Evolutionary conservation across 2,113 vertebrate genomes (phyloP).

Genomic region (Microcebus murinus): DNA sequence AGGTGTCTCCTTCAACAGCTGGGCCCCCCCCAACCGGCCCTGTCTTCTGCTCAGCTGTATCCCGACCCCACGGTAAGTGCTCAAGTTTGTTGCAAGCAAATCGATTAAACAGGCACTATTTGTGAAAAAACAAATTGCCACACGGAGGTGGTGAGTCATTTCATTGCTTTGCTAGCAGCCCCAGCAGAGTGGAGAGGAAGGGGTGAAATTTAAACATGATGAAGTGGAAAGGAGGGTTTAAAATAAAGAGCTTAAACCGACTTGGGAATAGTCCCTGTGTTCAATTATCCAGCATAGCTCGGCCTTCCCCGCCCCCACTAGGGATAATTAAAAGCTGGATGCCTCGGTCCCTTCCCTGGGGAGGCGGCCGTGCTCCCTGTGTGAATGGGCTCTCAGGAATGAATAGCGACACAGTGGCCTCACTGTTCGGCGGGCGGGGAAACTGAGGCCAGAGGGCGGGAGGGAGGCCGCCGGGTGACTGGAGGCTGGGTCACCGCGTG

Average conservation of each 20-base stretch:
- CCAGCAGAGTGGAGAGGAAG: not conserved
- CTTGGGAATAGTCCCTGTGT: constrained; percentile 25
- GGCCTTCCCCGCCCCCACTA: constrained; percentile 40
- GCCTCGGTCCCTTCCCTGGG: constrained; percentile 60
- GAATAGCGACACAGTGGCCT: constrained; percentile 66
- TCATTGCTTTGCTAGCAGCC: not conserved
- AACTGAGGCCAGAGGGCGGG: constrained; percentile 78
- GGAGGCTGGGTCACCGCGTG: constrained; percentile 78
- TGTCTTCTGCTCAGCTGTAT: not conserved
- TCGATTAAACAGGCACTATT: not conserved
- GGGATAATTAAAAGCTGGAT: constrained; percentile 64
- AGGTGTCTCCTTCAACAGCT: not conserved
- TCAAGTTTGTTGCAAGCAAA: not conserved
- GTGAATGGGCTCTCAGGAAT: constrained; percentile 67
- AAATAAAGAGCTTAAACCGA: not conserved
- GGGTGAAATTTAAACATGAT: not conserved
- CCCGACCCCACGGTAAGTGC: not conserved
- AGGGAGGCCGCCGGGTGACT: constrained; percentile 68
- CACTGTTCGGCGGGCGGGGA: constrained; percentile 73
- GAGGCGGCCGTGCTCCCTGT: constrained; percentile 39
- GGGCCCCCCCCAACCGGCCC: not conserved
- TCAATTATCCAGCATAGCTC: constrained; percentile 21
- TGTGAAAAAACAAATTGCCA: not conserved
- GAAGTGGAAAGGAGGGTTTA: not conserved
- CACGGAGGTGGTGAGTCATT: not conserved